Evolutionary conservation across 1,140 invertebrate genomes (phyloP), one percentile per base, ranked within the genome.

Genomic region (Andricus grossulariae): DNA sequence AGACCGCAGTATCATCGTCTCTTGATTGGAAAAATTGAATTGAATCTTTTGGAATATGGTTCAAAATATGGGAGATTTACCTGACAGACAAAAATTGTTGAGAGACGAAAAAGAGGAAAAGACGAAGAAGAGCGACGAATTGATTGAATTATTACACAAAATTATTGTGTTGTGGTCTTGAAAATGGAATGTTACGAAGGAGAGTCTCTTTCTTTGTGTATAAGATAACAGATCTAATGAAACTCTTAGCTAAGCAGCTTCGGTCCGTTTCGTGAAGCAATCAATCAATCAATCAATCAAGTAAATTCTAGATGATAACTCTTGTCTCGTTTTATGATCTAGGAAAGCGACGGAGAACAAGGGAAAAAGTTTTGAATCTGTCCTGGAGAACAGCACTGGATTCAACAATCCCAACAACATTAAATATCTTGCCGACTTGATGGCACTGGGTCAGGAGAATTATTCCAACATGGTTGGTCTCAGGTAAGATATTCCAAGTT

Each of bases 321-420:
- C 66, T 85, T 83, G 76, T 84, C 81, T 81, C 84, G 77, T 87
- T 85, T 84, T 89, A 87, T 92, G 92, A 92, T 90, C 82, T 93
- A 96, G 95, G 92, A 95, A 95, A 93, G 94, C 94, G 54, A 92
- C 94, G 92, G 95, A 95, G 92, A 93, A 94, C 93, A 95, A 95
- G 91, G 95, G 94, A 85, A 95, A 94, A 90, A 94, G 92, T 84
- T 98, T 95, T 93, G 95, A 97, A 93, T 95, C 95, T 82, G 94
- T 97, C 85, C 93, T 98, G 87, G 94, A 95, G 91, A 95, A 95
- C 91, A 96, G 96, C 86, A 92, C 95, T 83, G 96, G 96, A 83
- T 98, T 97, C 93, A 95, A 96, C 93, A 98, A 98, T 93, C 96
- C 96, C 50, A 97, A 96, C 92, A 96, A 95, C 93, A 95, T 97